Conservation (phyloP, 2,113 vertebrate species). For the Copsychus sechellarum region DNA sequence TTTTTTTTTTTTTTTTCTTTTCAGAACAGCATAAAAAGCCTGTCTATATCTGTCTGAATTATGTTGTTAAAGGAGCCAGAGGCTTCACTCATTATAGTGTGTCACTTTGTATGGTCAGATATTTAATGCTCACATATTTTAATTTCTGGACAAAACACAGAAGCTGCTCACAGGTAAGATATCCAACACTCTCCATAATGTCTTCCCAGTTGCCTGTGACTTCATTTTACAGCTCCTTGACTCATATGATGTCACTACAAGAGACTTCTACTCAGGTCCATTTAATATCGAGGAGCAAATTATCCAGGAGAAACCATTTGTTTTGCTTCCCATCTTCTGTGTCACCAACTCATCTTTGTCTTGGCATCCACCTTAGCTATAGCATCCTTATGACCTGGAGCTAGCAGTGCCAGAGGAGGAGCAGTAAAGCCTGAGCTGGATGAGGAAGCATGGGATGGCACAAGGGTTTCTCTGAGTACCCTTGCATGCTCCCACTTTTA, state of each 20-base stretch:
- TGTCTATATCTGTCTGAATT: not conserved
- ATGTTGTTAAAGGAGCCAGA: not conserved
- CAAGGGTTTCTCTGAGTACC: not conserved
- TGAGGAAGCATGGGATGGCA: not conserved
- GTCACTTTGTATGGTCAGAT: not conserved
- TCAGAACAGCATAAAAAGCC: not conserved
- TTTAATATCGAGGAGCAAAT: not conserved
- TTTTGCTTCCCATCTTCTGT: not conserved
- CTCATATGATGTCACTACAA: not conserved
- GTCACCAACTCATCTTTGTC: not conserved
- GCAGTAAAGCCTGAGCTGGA: not conserved
- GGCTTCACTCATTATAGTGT: not conserved
- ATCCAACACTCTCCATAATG: not conserved
- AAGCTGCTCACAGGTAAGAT: not conserved
- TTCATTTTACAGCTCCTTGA: not conserved
- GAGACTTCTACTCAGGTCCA: not conserved
- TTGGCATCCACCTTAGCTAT: not conserved
- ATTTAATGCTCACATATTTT: not conserved
- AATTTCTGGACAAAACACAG: not conserved
- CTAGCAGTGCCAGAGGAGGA: not conserved
- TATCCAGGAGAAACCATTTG: not conserved
- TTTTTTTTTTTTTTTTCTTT: not conserved
- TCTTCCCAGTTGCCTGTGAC: not conserved
- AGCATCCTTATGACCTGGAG: not conserved
- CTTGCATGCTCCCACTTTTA: not conserved